Evolutionary conservation across 2,888 invertebrate species (phyloP).

Genomic region (Schizotus pectinicornis): DNA sequence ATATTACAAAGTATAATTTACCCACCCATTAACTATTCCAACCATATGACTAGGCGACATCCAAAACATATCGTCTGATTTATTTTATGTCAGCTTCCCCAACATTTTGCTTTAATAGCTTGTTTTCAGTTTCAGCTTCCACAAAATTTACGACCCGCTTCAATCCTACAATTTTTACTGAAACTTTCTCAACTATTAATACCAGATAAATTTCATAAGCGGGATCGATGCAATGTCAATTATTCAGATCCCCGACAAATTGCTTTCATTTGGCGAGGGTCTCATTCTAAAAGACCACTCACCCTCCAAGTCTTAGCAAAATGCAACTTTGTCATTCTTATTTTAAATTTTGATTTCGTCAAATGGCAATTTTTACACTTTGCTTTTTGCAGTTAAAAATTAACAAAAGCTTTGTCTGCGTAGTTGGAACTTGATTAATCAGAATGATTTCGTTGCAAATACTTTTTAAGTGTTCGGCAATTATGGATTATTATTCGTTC

Average conservation of each 20-base stretch:
- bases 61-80: slow-evolving; percentile 27
- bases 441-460: too few relatives aligned
- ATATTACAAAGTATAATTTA: slow-evolving; percentile 51
- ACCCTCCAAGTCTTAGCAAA: too few relatives aligned
- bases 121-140: not conserved
- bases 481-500: too few relatives aligned
- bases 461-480: too few relatives aligned
- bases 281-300: not conserved
- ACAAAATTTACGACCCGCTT: not conserved
- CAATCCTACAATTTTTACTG: slow-evolving; percentile 7
- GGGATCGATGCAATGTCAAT: slow-evolving; percentile 15
- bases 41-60: slow-evolving; percentile 35
- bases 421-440: too few relatives aligned
- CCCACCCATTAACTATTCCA: slow-evolving; percentile 43
- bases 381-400: too few relatives aligned
- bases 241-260: slow-evolving; percentile 12
- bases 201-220: slow-evolving; percentile 9
- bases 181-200: slow-evolving; percentile 17
- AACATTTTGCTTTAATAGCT: slow-evolving; percentile 10
- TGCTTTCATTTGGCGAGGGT: slow-evolving; percentile 9
- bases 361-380: too few relatives aligned
- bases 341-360: too few relatives aligned
- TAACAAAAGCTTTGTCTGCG: too few relatives aligned
- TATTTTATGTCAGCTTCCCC: slow-evolving; percentile 20
- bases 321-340: too few relatives aligned